These are phyloP conservation scores for Anomalospiza imberbis DNA, from an alignment of 2,797 vertebrate genomes.

Conservation along the genomic window DNA sequence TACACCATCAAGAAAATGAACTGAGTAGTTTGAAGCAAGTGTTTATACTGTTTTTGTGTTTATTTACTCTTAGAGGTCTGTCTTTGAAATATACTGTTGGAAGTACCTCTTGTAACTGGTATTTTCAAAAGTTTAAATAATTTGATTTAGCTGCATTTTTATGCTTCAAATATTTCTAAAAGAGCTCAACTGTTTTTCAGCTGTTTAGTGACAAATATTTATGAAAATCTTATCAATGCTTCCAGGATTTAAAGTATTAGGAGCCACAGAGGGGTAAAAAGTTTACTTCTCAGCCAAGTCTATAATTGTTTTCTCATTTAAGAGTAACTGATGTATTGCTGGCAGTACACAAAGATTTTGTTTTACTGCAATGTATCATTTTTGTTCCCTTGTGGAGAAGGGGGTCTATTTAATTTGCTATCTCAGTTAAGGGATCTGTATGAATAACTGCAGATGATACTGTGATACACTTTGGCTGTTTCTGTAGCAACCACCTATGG, in stretches of 20 bases:
- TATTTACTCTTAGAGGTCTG: neutral
- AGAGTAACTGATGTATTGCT: neutral
- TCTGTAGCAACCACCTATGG: constrained; percentile 35
- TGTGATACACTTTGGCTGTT: neutral
- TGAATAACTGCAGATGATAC: neutral
- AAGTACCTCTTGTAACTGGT: neutral
- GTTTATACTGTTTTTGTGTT: neutral
- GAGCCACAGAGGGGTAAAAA: neutral
- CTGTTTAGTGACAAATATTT: neutral
- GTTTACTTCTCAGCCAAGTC: neutral
- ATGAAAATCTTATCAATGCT: neutral
- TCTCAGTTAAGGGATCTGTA: constrained; percentile 6
- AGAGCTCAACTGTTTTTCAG: neutral
- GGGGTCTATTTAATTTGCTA: neutral
- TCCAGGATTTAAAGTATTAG: neutral
- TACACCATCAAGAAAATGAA: neutral
- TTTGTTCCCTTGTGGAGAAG: neutral
- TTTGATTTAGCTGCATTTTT: neutral
- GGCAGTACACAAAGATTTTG: neutral
- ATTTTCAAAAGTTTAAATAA: neutral
- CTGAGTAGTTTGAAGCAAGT: neutral
- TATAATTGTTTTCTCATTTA: constrained; percentile 12
- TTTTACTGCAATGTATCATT: neutral
- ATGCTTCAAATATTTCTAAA: neutral
- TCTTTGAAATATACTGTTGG: neutral